Evolutionary conservation across 2,888 invertebrate species (phyloP).

Genomic region (Cerastoderma edule): DNA sequence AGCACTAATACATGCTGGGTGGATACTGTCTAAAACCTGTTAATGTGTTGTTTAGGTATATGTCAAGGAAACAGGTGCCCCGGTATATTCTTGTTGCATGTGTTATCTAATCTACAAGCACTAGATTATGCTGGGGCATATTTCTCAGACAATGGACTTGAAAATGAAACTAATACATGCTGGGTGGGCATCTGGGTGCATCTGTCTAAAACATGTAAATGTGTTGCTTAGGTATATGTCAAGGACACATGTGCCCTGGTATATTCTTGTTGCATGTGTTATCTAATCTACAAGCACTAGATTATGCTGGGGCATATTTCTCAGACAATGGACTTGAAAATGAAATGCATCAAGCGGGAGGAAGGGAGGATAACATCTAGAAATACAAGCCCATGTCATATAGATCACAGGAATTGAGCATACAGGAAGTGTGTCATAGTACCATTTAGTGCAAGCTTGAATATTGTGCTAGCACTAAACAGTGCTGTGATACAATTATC

Average conservation of each 20-base stretch:
- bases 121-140: slow-evolving; percentile 22
- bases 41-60: too few relatives aligned
- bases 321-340: too few relatives aligned
- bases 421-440: neutral
- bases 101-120: slow-evolving; percentile 3
- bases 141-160: neutral
- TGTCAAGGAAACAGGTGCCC: neutral
- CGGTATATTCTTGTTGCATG: slow-evolving; percentile 15
- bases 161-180: neutral
- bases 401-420: too few relatives aligned
- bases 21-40: too few relatives aligned
- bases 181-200: too few relatives aligned
- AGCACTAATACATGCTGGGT: neutral
- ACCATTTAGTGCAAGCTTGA: slow-evolving; percentile 12
- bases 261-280: slow-evolving; percentile 10
- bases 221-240: neutral
- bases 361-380: too few relatives aligned
- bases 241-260: neutral
- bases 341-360: too few relatives aligned
- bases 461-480: slow-evolving; percentile 10
- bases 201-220: too few relatives aligned
- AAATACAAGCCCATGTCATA: too few relatives aligned
- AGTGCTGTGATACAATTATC: slow-evolving; percentile 11
- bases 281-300: slow-evolving; percentile 19
- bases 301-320: slow-evolving; percentile 11